A percentile compares a stretch with the other conserved stretches of the same genome.
Conservation (phyloP, 2,113 vertebrate genomes). For the Pycnonotus jocosus region DNA sequence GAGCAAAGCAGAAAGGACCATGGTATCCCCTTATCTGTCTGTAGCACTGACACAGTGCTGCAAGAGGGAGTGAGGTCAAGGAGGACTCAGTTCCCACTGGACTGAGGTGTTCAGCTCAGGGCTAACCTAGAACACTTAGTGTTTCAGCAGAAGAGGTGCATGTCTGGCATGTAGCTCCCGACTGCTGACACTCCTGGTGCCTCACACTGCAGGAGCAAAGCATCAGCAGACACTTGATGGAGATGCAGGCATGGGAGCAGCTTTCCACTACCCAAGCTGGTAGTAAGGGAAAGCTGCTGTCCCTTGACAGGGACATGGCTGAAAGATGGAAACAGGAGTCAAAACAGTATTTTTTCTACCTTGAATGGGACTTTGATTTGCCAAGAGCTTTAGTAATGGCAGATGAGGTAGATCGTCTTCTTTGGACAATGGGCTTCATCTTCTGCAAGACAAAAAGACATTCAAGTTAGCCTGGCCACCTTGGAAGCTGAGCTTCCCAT, state of each 20-base stretch:
- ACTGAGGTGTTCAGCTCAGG: background rate
- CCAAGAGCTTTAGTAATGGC: conserved; percentile 67
- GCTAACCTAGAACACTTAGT: background rate
- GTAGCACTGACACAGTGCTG: background rate
- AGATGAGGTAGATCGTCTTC: conserved; percentile 66
- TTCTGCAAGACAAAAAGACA: conserved; percentile 57
- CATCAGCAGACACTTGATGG: background rate
- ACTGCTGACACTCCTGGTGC: background rate
- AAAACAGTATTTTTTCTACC: conserved; percentile 48
- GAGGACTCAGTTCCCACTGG: background rate
- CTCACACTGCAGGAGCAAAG: background rate
- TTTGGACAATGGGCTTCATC: conserved; percentile 69
- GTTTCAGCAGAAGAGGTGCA: background rate
- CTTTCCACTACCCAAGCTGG: background rate
- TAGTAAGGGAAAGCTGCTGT: background rate
- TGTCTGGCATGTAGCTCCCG: background rate
- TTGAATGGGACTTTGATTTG: conserved; percentile 62
- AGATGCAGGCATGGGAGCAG: background rate
- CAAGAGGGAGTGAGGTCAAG: background rate
- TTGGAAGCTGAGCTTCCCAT: background rate
- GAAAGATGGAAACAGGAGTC: background rate
- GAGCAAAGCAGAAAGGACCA: background rate
- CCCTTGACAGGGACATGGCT: background rate
- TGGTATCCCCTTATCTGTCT: background rate
- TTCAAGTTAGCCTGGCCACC: background rate